Conservation (phyloP, 2,113 vertebrate genomes). For the Rhabdornis inornatus region DNA sequence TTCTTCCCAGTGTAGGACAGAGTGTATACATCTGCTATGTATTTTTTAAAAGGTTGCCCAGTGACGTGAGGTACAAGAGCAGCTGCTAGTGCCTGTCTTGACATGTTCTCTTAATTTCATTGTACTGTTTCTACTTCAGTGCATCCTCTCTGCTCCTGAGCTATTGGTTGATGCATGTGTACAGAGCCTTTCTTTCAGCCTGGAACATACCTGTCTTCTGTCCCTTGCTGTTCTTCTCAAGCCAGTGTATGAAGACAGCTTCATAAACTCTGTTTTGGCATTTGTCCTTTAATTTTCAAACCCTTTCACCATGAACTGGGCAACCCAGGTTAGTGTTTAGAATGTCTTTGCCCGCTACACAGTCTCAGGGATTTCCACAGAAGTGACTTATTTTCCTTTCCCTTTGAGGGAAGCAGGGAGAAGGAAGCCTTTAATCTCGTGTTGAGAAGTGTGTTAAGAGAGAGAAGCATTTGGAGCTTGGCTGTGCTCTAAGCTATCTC, state of each 20-base stretch:
- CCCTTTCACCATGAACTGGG: background rate
- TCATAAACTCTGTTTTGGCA: background rate
- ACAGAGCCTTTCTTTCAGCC: background rate
- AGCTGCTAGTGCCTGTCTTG: background rate
- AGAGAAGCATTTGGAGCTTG: background rate
- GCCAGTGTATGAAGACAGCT: background rate
- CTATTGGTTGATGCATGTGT: background rate
- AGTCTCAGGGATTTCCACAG: background rate
- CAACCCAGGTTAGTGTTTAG: background rate
- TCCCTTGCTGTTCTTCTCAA: background rate
- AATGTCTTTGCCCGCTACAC: background rate
- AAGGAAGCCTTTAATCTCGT: background rate
- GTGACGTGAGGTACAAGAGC: background rate
- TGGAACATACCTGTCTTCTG: background rate
- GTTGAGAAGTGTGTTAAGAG: background rate
- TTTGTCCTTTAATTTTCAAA: background rate
- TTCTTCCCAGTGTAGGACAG: background rate
- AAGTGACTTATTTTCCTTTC: background rate
- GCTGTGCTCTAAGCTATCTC: background rate
- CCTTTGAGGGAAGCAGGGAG: background rate
- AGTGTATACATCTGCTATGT: background rate
- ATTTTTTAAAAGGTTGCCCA: background rate
- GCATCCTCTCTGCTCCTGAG: background rate
- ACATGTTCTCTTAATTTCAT: background rate
- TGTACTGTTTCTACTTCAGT: background rate